Evolutionary conservation across 2,888 invertebrate genomes (phyloP).

Genomic region (Pterostichus madidus): DNA sequence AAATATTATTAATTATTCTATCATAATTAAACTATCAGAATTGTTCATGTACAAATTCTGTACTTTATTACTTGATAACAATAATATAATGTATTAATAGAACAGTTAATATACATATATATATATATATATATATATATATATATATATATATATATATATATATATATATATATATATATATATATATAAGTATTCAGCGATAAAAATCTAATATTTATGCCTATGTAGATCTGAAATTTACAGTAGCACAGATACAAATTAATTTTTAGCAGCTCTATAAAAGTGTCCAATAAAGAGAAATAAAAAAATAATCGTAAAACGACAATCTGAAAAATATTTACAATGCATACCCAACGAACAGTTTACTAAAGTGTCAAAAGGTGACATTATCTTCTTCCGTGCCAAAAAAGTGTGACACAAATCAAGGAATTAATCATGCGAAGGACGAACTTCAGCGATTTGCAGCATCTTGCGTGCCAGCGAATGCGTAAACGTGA

Average conservation of each 20-base stretch:
- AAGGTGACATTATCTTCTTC: constrained; percentile 13
- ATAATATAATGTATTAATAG: too few species aligned
- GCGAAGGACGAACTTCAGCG: neutral
- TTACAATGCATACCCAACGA: constrained; percentile 23
- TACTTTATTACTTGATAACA: too few species aligned
- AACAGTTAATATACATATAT: neutral
- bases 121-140: too few species aligned
- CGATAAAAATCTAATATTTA: neutral
- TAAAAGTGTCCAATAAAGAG: constrained; percentile 21
- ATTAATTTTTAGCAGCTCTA: constrained; percentile 3
- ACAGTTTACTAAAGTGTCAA: constrained; percentile 25
- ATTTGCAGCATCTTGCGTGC: neutral
- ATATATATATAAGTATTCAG: too few species aligned
- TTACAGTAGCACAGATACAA: neutral
- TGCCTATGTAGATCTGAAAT: constrained; percentile 1
- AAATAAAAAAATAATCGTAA: constrained; percentile 32
- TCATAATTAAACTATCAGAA: too few species aligned
- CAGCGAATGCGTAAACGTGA: neutral
- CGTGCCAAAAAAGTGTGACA: constrained; percentile 15
- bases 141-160: too few species aligned
- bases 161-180: too few species aligned
- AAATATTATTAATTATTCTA: too few species aligned
- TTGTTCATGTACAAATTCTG: too few species aligned
- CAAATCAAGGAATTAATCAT: constrained; percentile 30
- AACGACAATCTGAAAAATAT: constrained; percentile 35